phyloP scores from a whole-genome alignment of 2,797 vertebrate species.

The Garrulus glandarius region DNA sequence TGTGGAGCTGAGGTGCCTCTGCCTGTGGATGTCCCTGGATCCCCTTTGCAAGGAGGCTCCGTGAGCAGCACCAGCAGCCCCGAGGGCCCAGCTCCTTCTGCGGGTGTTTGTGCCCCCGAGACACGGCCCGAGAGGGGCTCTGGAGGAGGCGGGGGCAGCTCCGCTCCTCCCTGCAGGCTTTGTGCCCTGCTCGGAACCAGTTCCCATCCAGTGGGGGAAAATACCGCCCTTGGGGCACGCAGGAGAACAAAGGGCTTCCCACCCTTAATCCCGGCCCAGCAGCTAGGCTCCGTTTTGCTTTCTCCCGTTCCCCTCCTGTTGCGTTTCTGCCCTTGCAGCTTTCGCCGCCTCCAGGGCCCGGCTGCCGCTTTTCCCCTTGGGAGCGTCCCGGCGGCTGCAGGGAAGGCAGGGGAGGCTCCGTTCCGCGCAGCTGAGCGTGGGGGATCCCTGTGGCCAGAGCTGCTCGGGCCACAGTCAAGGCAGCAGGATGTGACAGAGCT shows the following conservation, averaged over 20 bases:
- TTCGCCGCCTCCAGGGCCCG: neutral
- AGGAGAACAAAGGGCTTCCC: neutral
- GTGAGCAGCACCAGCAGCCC: neutral
- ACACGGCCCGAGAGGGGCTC: neutral
- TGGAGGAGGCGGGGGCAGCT: neutral
- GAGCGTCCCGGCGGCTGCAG: neutral
- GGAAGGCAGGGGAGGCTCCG: neutral
- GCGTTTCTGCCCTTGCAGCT: neutral
- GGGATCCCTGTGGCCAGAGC: neutral
- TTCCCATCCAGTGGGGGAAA: neutral
- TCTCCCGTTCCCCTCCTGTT: too few species aligned
- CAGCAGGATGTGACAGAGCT: neutral
- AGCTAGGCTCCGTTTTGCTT: neutral
- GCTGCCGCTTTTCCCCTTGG: neutral
- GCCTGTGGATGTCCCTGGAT: neutral
- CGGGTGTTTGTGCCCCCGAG: neutral
- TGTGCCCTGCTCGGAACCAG: neutral
- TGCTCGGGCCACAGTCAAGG: neutral
- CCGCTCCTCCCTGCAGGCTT: neutral
- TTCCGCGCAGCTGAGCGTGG: neutral
- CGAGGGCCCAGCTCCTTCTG: neutral
- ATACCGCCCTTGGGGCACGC: too few species aligned
- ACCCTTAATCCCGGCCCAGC: fast-evolving
- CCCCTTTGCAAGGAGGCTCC: neutral
- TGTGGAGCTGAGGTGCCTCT: neutral